Percentiles rank a stretch among this genome's conserved stretches.
Evolutionary conservation across 2,113 vertebrate genomes (phyloP).

Genomic region (Fukomys damarensis): DNA sequence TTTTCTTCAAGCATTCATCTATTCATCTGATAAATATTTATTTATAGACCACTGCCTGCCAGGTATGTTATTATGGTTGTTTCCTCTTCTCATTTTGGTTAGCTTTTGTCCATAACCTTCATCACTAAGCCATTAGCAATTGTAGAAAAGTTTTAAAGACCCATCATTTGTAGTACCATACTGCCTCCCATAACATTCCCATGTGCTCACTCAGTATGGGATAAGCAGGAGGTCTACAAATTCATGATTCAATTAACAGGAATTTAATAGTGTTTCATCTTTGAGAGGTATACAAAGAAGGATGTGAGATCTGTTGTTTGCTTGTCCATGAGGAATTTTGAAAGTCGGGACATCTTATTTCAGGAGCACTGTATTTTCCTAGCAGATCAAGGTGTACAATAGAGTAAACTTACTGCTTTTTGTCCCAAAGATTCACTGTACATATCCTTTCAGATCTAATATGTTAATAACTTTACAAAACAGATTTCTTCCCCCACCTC

Average conservation of each 20-base stretch:
- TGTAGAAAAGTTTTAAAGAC: neutral
- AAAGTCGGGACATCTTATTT: neutral
- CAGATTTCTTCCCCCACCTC: neutral
- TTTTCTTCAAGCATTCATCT: neutral
- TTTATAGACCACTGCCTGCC: neutral
- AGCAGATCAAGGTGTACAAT: neutral
- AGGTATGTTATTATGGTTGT: neutral
- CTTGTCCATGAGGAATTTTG: neutral
- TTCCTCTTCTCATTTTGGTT: neutral
- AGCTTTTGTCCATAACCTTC: neutral
- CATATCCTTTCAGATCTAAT: neutral
- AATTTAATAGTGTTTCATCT: neutral
- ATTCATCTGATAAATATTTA: slow-evolving; percentile 2
- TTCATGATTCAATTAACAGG: slow-evolving; percentile 4
- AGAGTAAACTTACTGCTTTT: neutral
- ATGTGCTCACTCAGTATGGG: neutral
- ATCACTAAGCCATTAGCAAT: neutral
- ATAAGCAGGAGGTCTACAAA: slow-evolving; percentile 39
- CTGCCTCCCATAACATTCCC: neutral
- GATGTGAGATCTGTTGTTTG: neutral
- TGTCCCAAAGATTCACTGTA: neutral
- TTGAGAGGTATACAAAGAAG: neutral
- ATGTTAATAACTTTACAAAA: neutral
- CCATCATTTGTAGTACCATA: neutral
- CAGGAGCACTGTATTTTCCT: neutral